A percentile compares a stretch with the other conserved stretches of the same genome.
phyloP scores from a whole-genome alignment of 2,797 vertebrate species.

The Tolypeutes matacus region DNA sequence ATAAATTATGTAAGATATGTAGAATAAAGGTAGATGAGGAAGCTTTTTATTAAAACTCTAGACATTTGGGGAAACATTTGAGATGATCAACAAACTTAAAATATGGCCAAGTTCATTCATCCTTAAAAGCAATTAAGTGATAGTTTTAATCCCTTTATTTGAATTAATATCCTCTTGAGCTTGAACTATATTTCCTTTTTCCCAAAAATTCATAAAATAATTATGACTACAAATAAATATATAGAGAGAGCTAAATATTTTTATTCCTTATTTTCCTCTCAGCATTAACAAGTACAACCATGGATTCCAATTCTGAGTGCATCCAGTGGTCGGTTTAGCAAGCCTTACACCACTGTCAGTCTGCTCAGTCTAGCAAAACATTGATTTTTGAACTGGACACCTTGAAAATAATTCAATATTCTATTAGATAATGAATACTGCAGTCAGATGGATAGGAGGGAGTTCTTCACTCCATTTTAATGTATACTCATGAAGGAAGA shows the following conservation, averaged over 20 bases:
- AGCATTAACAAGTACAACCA: conserved; percentile 55
- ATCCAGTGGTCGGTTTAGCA: not conserved
- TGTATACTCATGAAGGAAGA: conserved; percentile 12
- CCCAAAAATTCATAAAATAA: not conserved
- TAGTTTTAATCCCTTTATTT: conserved; percentile 81
- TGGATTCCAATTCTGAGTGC: conserved; percentile 69
- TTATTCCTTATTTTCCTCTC: conserved; percentile 35
- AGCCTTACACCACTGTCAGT: conserved; percentile 69
- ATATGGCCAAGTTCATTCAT: conserved; percentile 71
- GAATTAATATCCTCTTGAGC: conserved; percentile 74
- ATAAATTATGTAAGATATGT: conserved; percentile 68
- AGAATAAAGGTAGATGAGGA: conserved; percentile 57
- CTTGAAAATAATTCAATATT: conserved; percentile 78
- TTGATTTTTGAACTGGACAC: conserved; percentile 81
- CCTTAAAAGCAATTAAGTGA: conserved; percentile 79
- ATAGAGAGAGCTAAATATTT: not conserved
- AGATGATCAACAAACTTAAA: conserved; percentile 71
- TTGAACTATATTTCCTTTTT: conserved; percentile 64
- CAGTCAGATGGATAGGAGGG: not conserved
- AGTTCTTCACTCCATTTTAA: not conserved
- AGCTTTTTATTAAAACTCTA: conserved; percentile 25
- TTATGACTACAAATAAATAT: not conserved
- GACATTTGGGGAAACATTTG: conserved; percentile 67
- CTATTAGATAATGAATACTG: conserved; percentile 78
- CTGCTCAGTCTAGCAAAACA: conserved; percentile 82